Base-by-base conservation (phyloP, 1,140 invertebrate genomes). In the Neodiprion lecontei region DNA sequence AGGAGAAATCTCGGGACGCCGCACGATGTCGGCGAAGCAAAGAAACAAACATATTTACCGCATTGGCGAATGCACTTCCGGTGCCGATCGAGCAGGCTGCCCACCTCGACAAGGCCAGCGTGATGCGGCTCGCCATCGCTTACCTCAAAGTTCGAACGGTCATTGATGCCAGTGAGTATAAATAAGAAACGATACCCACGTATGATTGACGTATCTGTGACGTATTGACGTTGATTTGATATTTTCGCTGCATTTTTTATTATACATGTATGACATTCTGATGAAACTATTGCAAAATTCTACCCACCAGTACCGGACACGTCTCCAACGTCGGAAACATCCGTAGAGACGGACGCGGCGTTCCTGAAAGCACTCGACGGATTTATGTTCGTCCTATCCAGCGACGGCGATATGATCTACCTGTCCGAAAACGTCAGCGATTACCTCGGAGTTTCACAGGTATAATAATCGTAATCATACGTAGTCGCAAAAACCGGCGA, bases 1-100 rank as follows among this genome's bases (percentile, higher is more conserved):
- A 98, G 88, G 97, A 99, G 88, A 98, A 98, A 83, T 98, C 97
- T 1, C 92, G 97, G 69, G 96, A 98, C 88, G 98, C 97, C 4
- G 98, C 97, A 0, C 90, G 97, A 80, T 97, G 93, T 83, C 92
- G 98, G 48, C 92, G 98, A 61, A 96, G 96, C 76, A 95, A 95
- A 82, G 98, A 99, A 89, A 97, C 97, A 74, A 96, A 98, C 87
- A 96, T 98, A 78, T 99, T 98, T 85, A 92, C 92, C 50, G 96
- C 98, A 81, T 90, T 99, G 75, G 95, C 95, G 0, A 91, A 92
- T 66, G 92, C 93, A 7, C 88, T 99, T 76, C 97, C 97, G 0
- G 86, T 98, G 11, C 89, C 94, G 10, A 88, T 91, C 67, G 91
- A 94, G 67, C 93, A 96, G 72, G 93, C 96, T 9, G 91, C 92